A percentile compares a stretch with the other conserved stretches of the same genome.
These are phyloP conservation scores for Cryptocephalus primarius DNA, from an alignment of 2,888 invertebrate genomes.

Conservation along the genomic window DNA sequence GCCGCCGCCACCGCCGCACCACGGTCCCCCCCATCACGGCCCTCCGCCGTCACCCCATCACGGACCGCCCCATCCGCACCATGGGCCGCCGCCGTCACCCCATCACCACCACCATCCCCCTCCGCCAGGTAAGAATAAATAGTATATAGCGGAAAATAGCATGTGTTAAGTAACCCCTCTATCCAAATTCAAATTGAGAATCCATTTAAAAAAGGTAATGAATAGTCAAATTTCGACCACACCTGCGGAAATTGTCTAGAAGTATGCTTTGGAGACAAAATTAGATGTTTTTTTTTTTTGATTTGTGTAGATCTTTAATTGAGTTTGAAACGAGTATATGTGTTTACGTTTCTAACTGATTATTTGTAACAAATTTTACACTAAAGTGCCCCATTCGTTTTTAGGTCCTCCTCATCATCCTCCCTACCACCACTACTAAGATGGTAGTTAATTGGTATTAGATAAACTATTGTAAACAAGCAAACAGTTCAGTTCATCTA, in stretches of 20 bases:
- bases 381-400: too few relatives aligned
- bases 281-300: not conserved
- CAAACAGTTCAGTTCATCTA: too few relatives aligned
- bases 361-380: not conserved
- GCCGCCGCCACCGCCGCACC: slow-evolving; percentile 2
- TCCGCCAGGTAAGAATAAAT: not conserved
- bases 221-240: too few relatives aligned
- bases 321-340: not conserved
- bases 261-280: not conserved
- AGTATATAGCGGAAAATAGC: not conserved
- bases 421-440: not conserved
- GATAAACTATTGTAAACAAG: too few relatives aligned
- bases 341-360: not conserved
- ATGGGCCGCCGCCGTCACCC: not conserved
- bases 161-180: too few relatives aligned
- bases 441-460: too few relatives aligned
- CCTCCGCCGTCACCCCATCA: slow-evolving; percentile 2
- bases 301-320: not conserved
- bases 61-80: slow-evolving; percentile 2
- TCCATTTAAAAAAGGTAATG: too few relatives aligned
- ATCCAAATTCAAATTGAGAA: too few relatives aligned
- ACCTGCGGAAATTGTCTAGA: too few relatives aligned
- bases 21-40: slow-evolving; percentile 1
- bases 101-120: slow-evolving; percentile 3
- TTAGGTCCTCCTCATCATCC: not conserved